Conservation (phyloP, 2,113 vertebrate species). For the Dromaius novaehollandiae region DNA sequence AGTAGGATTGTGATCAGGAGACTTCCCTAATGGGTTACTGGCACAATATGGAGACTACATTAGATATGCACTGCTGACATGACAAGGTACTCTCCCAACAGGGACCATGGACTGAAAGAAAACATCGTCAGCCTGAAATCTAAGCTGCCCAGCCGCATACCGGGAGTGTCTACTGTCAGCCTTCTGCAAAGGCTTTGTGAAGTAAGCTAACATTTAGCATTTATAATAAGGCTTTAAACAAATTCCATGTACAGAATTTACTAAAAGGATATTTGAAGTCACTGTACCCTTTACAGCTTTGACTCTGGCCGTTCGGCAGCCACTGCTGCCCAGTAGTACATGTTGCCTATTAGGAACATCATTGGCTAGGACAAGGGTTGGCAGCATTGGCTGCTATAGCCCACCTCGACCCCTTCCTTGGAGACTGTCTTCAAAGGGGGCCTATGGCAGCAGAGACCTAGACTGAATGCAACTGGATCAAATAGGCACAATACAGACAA, state of each 20-base stretch:
- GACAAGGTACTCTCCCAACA: background rate
- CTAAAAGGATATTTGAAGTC: background rate
- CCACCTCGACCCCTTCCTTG: background rate
- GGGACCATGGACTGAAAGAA: background rate
- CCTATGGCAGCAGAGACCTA: background rate
- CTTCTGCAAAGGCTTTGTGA: background rate
- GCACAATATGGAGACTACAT: background rate
- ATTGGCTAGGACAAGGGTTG: background rate
- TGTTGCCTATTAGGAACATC: background rate
- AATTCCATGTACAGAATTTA: background rate
- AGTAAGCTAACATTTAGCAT: background rate
- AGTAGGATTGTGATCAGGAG: background rate
- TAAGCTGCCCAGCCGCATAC: background rate
- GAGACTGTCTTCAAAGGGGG: background rate
- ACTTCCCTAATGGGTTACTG: constrained; percentile 19
- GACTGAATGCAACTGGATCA: background rate
- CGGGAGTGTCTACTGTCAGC: background rate
- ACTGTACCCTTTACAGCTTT: background rate
- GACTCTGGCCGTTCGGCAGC: background rate
- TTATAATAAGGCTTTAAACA: background rate
- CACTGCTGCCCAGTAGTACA: background rate
- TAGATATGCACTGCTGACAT: constrained; percentile 21
- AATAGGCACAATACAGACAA: background rate
- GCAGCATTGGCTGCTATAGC: background rate
- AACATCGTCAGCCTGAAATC: background rate